These are phyloP conservation scores for Hyperoplus immaculatus DNA, from an alignment of 2,797 vertebrate genomes.

Conservation along the genomic window DNA sequence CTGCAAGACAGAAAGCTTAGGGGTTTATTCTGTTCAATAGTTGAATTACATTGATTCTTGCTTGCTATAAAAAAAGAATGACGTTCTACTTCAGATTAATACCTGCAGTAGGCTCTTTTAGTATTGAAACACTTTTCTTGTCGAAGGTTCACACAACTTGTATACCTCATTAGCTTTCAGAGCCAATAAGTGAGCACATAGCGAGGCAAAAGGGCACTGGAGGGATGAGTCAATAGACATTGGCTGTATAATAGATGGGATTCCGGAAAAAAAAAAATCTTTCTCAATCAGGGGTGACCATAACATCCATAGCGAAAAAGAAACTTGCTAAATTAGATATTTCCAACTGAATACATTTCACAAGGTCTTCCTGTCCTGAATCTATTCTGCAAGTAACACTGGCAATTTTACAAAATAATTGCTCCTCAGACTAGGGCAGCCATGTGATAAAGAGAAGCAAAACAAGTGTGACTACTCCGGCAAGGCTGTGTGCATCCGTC, in stretches of 20 bases:
- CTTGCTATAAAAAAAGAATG: slow-evolving; percentile 16
- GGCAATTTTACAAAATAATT: slow-evolving; percentile 18
- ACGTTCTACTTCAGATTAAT: no score
- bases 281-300: background rate
- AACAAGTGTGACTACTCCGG: background rate
- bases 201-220: background rate
- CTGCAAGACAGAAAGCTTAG: background rate
- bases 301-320: background rate
- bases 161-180: slow-evolving; percentile 12
- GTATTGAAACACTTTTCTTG: slow-evolving; percentile 11
- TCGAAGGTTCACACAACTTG: slow-evolving; percentile 1
- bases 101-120: slow-evolving; percentile 3
- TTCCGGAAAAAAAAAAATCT: background rate
- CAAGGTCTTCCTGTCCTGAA: background rate
- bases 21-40: background rate
- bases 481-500: background rate
- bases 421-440: background rate
- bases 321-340: slow-evolving; percentile 12
- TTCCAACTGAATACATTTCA: slow-evolving; percentile 13
- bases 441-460: background rate
- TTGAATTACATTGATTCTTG: background rate
- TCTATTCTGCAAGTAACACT: background rate
- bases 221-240: background rate
- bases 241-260: background rate
- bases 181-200: background rate